Conservation (phyloP, 53 echinoderm and acorn worm genomes). For the Arbacia lixula region DNA sequence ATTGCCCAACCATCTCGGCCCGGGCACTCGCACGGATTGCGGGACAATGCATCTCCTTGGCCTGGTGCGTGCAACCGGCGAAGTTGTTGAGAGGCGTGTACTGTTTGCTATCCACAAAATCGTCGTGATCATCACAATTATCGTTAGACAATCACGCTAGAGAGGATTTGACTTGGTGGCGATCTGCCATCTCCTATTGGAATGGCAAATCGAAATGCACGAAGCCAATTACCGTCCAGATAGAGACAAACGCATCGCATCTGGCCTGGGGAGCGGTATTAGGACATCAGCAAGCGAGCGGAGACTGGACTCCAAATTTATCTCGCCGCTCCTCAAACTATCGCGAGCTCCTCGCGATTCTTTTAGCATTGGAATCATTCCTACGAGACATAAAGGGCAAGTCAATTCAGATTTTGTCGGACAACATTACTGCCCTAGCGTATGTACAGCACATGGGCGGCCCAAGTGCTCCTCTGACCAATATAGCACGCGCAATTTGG, state of each 20-base stretch:
- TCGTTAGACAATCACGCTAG: constrained; percentile 1
- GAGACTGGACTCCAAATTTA: constrained; percentile 36
- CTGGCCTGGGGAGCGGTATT: constrained; percentile 36
- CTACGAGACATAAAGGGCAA: constrained; percentile 26
- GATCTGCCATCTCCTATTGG: constrained; percentile 26
- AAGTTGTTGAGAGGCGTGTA: constrained; percentile 37
- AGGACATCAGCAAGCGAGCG: constrained; percentile 28
- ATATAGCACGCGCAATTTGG: constrained; percentile 50
- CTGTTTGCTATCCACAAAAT: constrained; percentile 25
- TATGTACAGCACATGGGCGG: constrained; percentile 48
- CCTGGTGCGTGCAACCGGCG: constrained; percentile 22
- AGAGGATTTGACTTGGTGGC: constrained; percentile 48
- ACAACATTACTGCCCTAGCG: constrained; percentile 39
- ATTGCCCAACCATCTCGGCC: not conserved
- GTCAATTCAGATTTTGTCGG: constrained; percentile 50
- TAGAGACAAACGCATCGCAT: constrained; percentile 51
- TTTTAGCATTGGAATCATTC: constrained; percentile 48
- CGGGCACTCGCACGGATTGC: constrained; percentile 38
- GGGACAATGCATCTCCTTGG: too few species aligned
- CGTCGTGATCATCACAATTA: constrained; percentile 23
- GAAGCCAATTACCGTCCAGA: constrained; percentile 27
- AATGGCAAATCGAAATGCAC: constrained; percentile 30
- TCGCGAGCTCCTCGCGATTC: constrained; percentile 41
- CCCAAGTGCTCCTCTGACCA: not conserved
- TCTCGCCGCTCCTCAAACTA: constrained; percentile 48